Conservation (phyloP, 2,113 vertebrate species). For the Aegotheles bennettii region DNA sequence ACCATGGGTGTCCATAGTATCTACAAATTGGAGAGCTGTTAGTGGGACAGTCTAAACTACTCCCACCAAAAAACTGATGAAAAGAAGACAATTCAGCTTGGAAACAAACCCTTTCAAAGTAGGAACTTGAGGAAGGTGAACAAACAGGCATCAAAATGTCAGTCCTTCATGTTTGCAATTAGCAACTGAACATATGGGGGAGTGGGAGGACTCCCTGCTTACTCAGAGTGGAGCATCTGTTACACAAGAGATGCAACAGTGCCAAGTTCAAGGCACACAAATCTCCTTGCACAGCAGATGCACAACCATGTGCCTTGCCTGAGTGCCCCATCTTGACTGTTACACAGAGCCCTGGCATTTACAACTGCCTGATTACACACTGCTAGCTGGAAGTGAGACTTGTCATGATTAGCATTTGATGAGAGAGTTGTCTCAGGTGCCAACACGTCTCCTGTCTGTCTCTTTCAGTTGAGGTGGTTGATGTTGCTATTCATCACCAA, state of each 20-base stretch:
- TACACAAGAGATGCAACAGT: neutral
- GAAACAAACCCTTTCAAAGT: neutral
- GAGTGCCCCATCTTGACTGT: rapidly evolving
- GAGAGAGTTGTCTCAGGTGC: neutral
- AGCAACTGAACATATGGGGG: neutral
- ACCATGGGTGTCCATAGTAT: neutral
- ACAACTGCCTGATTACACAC: neutral
- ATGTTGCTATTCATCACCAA: neutral
- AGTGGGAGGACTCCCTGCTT: neutral
- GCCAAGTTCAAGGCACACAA: neutral
- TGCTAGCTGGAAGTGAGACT: neutral
- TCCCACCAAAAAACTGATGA: neutral
- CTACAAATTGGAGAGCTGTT: neutral
- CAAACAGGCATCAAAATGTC: neutral
- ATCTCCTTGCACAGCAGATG: neutral
- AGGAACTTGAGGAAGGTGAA: neutral
- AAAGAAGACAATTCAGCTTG: neutral
- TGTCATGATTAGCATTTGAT: neutral
- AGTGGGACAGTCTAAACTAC: neutral
- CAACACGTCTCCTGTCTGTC: neutral
- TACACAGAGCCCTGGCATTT: neutral
- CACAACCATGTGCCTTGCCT: neutral
- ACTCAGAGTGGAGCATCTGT: neutral
- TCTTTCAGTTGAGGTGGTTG: neutral
- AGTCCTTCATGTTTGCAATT: neutral